Evolutionary conservation across 2,797 vertebrate species (phyloP).

Genomic region (Sparus aurata): DNA sequence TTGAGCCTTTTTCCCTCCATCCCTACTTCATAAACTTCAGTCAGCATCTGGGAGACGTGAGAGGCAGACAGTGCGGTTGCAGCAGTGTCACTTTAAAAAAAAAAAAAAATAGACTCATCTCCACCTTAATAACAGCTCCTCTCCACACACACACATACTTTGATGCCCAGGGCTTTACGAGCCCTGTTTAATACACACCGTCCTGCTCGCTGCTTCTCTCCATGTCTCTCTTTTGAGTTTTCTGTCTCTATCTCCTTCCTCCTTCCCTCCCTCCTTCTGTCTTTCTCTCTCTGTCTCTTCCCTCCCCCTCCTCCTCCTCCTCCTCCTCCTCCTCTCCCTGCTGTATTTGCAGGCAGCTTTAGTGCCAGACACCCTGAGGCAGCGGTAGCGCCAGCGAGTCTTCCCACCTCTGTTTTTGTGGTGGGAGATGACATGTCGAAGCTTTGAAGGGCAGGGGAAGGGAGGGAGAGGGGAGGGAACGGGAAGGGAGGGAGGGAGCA

Average conservation of each 20-base stretch:
- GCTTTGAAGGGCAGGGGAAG: slow-evolving; percentile 89
- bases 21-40: slow-evolving; percentile 50
- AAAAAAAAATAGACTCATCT: slow-evolving; percentile 59
- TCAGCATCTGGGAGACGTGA: slow-evolving; percentile 47
- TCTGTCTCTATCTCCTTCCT: slow-evolving; percentile 65
- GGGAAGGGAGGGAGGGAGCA: slow-evolving; percentile 77
- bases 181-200: slow-evolving; percentile 62
- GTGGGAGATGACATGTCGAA: slow-evolving; percentile 90
- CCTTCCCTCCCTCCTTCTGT: slow-evolving; percentile 58
- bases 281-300: slow-evolving; percentile 67
- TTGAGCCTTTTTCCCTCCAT: slow-evolving; percentile 23
- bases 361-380: slow-evolving; percentile 92
- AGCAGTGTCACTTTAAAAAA: slow-evolving; percentile 66
- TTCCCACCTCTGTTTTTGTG: slow-evolving; percentile 94
- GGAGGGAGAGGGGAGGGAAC: slow-evolving; percentile 79
- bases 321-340: slow-evolving; percentile 77
- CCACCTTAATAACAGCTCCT: slow-evolving; percentile 81
- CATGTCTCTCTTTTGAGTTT: slow-evolving; percentile 57
- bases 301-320: slow-evolving; percentile 49
- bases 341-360: slow-evolving; percentile 91
- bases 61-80: slow-evolving; percentile 52
- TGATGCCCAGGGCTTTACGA: slow-evolving; percentile 78
- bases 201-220: slow-evolving; percentile 47
- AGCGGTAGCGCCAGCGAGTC: slow-evolving; percentile 91
- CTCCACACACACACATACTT: slow-evolving; percentile 68